A percentile compares a stretch with the other conserved stretches of the same genome.
Evolutionary conservation across 1,140 invertebrate genomes (phyloP).

Genomic region (Aphidius ervi): DNA sequence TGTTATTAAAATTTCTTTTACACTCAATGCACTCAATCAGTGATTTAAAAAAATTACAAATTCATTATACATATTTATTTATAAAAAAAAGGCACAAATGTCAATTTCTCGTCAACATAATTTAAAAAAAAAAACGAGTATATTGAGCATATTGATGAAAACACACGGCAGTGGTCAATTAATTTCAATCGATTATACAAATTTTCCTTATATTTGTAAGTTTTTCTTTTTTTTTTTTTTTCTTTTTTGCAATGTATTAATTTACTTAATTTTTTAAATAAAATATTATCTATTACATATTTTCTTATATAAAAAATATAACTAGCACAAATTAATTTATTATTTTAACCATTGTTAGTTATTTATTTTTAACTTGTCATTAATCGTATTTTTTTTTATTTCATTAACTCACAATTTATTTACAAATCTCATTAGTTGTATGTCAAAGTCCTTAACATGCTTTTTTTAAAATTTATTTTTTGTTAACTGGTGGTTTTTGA

Average conservation of each 20-base stretch:
- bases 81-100: conserved; percentile 34
- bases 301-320: conserved; percentile 27
- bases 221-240: too few species aligned
- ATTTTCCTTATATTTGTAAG: not conserved
- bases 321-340: conserved; percentile 20
- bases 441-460: too few species aligned
- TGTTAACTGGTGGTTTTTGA: too few species aligned
- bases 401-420: conserved; percentile 11
- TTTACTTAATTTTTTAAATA: conserved; percentile 28
- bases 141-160: too few species aligned
- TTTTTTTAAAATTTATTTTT: too few species aligned
- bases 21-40: conserved; percentile 16
- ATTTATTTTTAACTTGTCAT: not conserved
- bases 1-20: conserved; percentile 16
- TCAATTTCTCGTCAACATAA: conserved; percentile 12
- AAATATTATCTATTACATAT: conserved; percentile 38
- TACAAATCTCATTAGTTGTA: too few species aligned
- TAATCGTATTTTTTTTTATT: conserved; percentile 29
- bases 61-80: conserved; percentile 19
- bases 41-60: conserved; percentile 26
- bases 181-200: too few species aligned
- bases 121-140: not conserved
- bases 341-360: conserved; percentile 7
- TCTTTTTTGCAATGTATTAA: not conserved
- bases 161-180: too few species aligned